Conservation (phyloP, 2,888 invertebrate genomes). For the Nemotelus pantherinus region DNA sequence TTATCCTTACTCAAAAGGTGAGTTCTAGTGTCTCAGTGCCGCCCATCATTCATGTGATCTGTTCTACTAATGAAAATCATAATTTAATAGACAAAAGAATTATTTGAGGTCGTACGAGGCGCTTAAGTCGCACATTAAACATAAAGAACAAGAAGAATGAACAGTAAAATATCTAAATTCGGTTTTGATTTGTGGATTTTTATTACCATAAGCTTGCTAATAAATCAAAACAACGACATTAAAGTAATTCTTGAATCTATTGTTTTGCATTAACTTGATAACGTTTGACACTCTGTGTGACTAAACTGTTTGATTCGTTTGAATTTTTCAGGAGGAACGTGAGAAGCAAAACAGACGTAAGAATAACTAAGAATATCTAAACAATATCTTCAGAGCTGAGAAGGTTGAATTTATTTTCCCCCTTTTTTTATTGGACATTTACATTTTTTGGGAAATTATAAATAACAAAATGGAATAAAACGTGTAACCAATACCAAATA, state of each 20-base stretch:
- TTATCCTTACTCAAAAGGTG: constrained; percentile 92
- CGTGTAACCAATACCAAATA: constrained; percentile 28
- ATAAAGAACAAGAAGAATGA: neutral
- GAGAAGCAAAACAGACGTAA: constrained; percentile 52
- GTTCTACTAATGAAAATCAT: constrained; percentile 24
- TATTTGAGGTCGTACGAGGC: constrained; percentile 45
- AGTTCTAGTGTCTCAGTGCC: constrained; percentile 49
- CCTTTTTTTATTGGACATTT: constrained; percentile 32
- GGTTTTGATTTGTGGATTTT: no score
- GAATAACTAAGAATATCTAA: constrained; percentile 43
- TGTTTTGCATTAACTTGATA: neutral
- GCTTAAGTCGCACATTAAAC: constrained; percentile 33
- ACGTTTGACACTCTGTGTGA: neutral
- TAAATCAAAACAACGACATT: neutral
- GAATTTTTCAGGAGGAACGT: constrained; percentile 52
- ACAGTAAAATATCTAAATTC: neutral
- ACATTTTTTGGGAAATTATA: constrained; percentile 37
- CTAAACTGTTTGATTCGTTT: constrained; percentile 12
- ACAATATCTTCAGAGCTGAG: constrained; percentile 24
- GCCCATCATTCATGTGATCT: neutral
- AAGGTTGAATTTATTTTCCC: constrained; percentile 21
- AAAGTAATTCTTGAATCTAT: constrained; percentile 29
- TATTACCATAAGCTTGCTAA: no score
- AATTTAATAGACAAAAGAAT: constrained; percentile 50
- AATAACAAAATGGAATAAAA: constrained; percentile 14